Base-by-base conservation (phyloP, 2,888 invertebrate species). In the Papilio elwesi region DNA sequence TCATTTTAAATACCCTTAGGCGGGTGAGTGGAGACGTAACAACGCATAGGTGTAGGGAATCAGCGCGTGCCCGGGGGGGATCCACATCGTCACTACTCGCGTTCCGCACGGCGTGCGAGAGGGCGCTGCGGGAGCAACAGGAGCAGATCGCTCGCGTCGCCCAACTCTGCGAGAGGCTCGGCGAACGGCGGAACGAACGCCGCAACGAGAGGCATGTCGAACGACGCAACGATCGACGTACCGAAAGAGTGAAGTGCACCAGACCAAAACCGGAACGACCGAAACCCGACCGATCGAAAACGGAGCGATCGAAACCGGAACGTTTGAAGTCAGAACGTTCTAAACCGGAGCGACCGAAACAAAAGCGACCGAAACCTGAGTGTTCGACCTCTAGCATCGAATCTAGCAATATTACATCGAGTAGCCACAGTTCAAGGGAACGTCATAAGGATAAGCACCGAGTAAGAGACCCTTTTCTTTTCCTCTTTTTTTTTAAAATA, bases 61-160 rank as follows among this genome's bases (percentile, higher is more conserved):
- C 15, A 68, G 69, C 36, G n/a, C 76, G 74, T 2, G 76, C 64
- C 38, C 76, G 70, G 7, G 75, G 75, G 6, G 26, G 26, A 26
- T 85, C 88, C 2, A 76, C 81, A 0, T 77, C 80, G 49, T 89
- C 91, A 6, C 80, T 87, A 75, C 85, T 85, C 8, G 86, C 86
- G 4, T 90, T 90, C 81, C 84, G 87, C 38, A 78, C 80, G 3
- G 81, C 82, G 4, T 90, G 90, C 80, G 87, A 88, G 79, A 84
- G 85, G 11, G 85, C 90, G 36, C 78, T 92, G 38, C 82, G 83
- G 5, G 88, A 89, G 67, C 92, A 91, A 75, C 90, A 91, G 75
- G 79, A 78, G 63, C 82, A 80, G 64, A 87, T 91, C 52, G 83
- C 88, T 1, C 87, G 87, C 59, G 89, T 92, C 6, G 84, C 90